phyloP scores from a whole-genome alignment of 2,113 vertebrate species.

The Psephotus haematonotus region DNA sequence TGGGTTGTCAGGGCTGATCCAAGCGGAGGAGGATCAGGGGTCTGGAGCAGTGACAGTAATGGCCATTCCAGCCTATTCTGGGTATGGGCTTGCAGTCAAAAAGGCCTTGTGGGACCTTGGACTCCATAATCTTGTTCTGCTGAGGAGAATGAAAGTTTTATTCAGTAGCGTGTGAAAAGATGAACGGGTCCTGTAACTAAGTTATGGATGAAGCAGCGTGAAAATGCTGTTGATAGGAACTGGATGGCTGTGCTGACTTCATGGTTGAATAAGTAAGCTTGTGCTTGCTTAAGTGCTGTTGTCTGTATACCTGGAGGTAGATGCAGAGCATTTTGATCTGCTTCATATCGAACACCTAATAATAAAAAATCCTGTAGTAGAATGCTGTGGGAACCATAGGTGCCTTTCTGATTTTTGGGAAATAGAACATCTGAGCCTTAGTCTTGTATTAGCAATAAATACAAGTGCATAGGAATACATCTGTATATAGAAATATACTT shows the following conservation, averaged over 20 bases:
- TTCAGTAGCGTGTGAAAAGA: not conserved
- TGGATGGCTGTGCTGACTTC: not conserved
- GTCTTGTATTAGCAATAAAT: not conserved
- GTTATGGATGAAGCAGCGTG: not conserved
- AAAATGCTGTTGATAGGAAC: not conserved
- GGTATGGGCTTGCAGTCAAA: not conserved
- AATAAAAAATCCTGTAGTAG: not conserved
- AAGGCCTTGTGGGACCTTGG: not conserved
- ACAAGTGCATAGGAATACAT: not conserved
- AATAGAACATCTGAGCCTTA: not conserved
- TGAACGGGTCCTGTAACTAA: not conserved
- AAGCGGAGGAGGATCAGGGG: not conserved
- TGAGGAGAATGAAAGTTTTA: not conserved
- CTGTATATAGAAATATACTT: not conserved
- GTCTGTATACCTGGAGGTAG: not conserved
- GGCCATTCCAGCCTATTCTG: not conserved
- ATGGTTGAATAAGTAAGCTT: not conserved
- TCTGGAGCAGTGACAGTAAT: not conserved
- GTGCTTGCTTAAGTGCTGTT: not conserved
- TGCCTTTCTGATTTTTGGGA: not conserved
- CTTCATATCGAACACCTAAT: not conserved
- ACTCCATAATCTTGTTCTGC: not conserved
- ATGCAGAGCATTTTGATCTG: not conserved
- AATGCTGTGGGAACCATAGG: not conserved
- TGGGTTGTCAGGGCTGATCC: not conserved